Percentiles rank a stretch among this genome's conserved stretches.
These are phyloP conservation scores for Parauchenoglanis punctatus DNA, from an alignment of 2,797 vertebrate species.

Conservation along the genomic window DNA sequence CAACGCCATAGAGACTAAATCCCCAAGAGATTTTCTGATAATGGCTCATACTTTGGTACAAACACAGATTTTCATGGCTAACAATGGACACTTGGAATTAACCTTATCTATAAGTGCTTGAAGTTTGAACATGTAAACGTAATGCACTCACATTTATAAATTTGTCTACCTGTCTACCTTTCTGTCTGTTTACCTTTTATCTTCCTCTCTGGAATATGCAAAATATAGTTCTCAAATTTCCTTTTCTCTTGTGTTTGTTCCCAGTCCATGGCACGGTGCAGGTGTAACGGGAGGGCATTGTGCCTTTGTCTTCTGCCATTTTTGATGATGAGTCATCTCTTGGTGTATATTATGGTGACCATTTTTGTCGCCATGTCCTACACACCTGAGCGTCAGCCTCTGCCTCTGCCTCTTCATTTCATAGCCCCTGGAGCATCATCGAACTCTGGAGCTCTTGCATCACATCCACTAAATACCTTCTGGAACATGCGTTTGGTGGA, in stretches of 20 bases:
- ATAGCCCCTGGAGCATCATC: constrained; percentile 70
- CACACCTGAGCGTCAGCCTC: constrained; percentile 64
- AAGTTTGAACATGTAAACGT: not conserved
- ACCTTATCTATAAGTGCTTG: not conserved
- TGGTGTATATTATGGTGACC: constrained; percentile 76
- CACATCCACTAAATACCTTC: constrained; percentile 72
- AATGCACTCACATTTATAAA: not conserved
- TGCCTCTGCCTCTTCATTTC: constrained; percentile 66
- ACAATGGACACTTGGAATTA: not conserved
- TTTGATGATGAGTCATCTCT: constrained; percentile 79
- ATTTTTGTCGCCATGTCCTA: constrained; percentile 79
- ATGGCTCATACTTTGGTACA: constrained; percentile 19
- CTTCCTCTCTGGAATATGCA: not conserved
- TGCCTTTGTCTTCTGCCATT: constrained; percentile 80
- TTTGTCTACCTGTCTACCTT: not conserved
- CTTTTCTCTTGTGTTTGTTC: constrained; percentile 26
- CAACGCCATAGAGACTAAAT: constrained; percentile 68
- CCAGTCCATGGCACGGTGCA: constrained; percentile 74
- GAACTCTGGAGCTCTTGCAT: constrained; percentile 64
- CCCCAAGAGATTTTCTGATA: constrained; percentile 55
- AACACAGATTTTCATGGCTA: constrained; percentile 13
- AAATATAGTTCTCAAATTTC: not conserved
- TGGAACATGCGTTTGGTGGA: constrained; percentile 77
- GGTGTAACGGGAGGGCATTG: constrained; percentile 72
- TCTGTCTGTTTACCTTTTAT: not conserved